These are phyloP conservation scores for Halictus quadricinctus DNA, from an alignment of 2,888 invertebrate species.

Conservation along the genomic window DNA sequence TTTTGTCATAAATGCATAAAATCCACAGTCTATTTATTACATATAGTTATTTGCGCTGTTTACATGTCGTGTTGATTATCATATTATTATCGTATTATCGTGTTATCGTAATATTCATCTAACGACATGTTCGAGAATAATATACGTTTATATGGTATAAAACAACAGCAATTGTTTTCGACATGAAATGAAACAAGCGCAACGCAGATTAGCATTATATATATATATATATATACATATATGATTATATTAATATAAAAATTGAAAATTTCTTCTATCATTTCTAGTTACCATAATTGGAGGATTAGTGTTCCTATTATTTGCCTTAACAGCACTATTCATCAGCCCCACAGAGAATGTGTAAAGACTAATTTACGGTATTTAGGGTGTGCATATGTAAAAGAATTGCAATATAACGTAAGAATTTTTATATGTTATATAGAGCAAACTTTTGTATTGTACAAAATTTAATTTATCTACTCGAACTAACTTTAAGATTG, in stretches of 20 bases:
- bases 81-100: too few relatives aligned
- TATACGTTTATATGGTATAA: background rate
- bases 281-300: conserved; percentile 97
- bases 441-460: background rate
- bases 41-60: background rate
- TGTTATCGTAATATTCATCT: background rate
- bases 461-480: background rate
- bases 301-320: conserved; percentile 96
- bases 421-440: background rate
- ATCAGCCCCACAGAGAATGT: conserved; percentile 88
- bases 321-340: conserved; percentile 95
- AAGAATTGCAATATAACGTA: background rate
- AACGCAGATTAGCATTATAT: background rate
- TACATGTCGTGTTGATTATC: background rate
- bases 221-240: background rate
- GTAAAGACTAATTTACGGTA: conserved; percentile 33
- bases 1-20: too few relatives aligned
- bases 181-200: background rate
- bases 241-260: background rate
- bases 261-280: background rate
- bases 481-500: background rate
- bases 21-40: background rate
- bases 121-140: background rate
- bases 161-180: background rate
- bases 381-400: background rate